Conservation (phyloP, 2,888 invertebrate genomes). For the Eupithecia pulchellata region DNA sequence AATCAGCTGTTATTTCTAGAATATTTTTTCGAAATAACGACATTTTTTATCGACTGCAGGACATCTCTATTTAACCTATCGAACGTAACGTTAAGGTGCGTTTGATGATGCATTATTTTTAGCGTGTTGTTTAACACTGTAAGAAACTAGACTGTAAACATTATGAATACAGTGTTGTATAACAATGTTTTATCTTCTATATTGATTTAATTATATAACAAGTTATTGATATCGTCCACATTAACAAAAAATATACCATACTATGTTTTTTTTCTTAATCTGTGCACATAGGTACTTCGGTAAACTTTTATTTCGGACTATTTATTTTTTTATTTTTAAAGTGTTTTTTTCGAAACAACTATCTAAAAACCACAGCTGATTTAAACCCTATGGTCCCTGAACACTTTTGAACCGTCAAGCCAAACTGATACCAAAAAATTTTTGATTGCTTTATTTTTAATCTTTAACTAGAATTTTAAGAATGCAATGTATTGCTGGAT, state of each 20-base stretch:
- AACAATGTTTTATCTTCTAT: too few relatives aligned
- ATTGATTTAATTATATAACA: too few relatives aligned
- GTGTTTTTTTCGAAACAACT: constrained; percentile 5
- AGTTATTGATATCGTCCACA: too few relatives aligned
- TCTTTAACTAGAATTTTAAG: constrained; percentile 65
- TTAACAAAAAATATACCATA: too few relatives aligned
- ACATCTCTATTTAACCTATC: constrained; percentile 23
- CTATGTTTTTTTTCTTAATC: too few relatives aligned
- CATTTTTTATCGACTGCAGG: constrained; percentile 19
- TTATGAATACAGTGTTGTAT: too few relatives aligned
- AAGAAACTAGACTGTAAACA: too few relatives aligned
- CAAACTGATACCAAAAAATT: constrained; percentile 51
- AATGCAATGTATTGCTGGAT: constrained; percentile 71
- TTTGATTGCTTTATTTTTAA: constrained; percentile 71
- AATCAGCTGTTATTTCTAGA: constrained; percentile 53
- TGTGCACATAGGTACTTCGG: too few relatives aligned
- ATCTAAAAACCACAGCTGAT: constrained; percentile 52
- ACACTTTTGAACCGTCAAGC: constrained; percentile 53
- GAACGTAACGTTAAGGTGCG: neutral
- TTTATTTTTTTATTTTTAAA: neutral
- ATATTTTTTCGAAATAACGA: constrained; percentile 13
- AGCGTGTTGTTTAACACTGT: too few relatives aligned
- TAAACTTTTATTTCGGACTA: neutral
- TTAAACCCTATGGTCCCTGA: constrained; percentile 56
- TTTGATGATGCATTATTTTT: too few relatives aligned